Conservation (phyloP, 2,113 vertebrate genomes). For the Gallinago jamesoni region DNA sequence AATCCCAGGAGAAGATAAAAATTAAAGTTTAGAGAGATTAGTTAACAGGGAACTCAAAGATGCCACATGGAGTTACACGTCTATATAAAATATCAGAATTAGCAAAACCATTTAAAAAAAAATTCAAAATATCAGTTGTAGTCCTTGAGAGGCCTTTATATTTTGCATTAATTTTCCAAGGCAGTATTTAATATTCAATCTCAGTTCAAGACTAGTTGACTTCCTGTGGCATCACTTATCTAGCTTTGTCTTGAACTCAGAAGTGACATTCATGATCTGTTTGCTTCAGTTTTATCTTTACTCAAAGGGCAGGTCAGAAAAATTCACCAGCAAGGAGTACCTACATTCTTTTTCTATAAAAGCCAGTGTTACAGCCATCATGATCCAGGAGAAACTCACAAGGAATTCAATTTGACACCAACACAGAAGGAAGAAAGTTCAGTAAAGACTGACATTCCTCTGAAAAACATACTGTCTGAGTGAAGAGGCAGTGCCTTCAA, state of each 20-base stretch:
- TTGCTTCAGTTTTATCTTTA: not conserved
- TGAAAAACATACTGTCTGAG: not conserved
- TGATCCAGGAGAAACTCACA: not conserved
- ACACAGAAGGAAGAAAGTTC: not conserved
- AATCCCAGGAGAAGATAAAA: not conserved
- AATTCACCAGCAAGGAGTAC: not conserved
- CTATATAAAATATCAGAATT: not conserved
- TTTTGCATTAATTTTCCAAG: not conserved
- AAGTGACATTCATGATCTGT: not conserved
- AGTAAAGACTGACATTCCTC: not conserved
- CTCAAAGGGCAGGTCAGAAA: not conserved
- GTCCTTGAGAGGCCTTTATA: not conserved
- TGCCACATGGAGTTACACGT: not conserved
- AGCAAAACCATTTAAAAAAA: not conserved
- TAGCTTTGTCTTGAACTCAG: not conserved
- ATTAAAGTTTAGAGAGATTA: not conserved
- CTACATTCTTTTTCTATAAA: not conserved
- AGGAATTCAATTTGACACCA: not conserved
- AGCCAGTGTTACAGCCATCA: not conserved
- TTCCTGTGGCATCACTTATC: not conserved
- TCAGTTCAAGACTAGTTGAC: not conserved
- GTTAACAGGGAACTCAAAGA: not conserved
- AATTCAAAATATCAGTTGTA: fast-evolving
- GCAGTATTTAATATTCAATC: not conserved
- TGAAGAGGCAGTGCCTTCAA: not conserved